Evolutionary conservation across 2,888 invertebrate species (phyloP), one percentile per base, ranked within the genome.

Genomic region (Cecidostiba fungosa): DNA sequence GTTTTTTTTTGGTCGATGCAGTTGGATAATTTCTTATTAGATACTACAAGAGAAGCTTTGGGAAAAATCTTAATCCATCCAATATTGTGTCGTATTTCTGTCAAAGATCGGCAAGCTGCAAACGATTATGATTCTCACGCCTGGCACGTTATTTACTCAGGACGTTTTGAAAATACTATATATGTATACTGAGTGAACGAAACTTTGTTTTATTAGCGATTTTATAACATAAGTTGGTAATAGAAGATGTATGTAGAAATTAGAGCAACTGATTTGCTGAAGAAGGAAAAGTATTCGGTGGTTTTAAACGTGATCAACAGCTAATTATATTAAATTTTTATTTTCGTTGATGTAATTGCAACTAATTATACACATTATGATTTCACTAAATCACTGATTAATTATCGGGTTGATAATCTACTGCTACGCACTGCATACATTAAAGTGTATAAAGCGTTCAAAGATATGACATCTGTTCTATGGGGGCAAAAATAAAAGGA

Each of bases 341-440:
- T 73, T 73, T 73, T 73, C 36, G 0, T n/a, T 23, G 0, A 39
- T 73, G 39, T 70, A 73, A 32, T n/a, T 39, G 50, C 8, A 74
- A 39, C 50, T 84, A 69, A 74, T 79, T 62, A 76, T 62, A 19
- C 8, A 12, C 73, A 16, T 32, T 10, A 36, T 4, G n/a, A 73
- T 66, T 62, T 69, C 5, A 50, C 14, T 23, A 12, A 32, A 39
- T 66, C 26, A 36, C 39, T 39, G n/a, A 84, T 73, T 74, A 39
- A 76, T 69, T 26, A 80, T 74, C 54, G 29, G 43, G 8, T 69
- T 69, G 47, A 76, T 84, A 69, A 76, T 84, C 72, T 69, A 23
- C 16, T 32, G 43, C 36, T 59, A 5, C 23, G 43, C 23, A 14
- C 19, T 1, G n/a, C 69, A n/a, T 36, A 36, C n/a, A 70, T 73